Base-by-base conservation (phyloP, 2,113 vertebrate genomes). In the Capreolus pygargus region DNA sequence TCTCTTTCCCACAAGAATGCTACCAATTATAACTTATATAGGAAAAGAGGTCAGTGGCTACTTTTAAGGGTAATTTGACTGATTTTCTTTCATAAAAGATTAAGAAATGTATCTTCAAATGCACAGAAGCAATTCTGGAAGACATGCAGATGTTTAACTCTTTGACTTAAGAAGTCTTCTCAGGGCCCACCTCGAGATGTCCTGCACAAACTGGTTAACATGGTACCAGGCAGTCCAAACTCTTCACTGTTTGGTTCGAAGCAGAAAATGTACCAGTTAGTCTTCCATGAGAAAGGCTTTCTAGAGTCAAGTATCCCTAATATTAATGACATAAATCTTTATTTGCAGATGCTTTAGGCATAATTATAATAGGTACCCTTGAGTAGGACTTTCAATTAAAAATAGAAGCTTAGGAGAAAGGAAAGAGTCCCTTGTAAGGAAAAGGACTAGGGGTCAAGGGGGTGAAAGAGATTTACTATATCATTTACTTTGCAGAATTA, bases 41-140 rank as follows among this genome's bases (percentile, higher is more conserved):
- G 57, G 52, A 52, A 84, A 84, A 39, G 8, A 86, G 23, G 43
- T 4, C 52, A 84, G 27, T 47, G 60, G 6, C 3, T 90, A 60
- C 74, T 95, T 93, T 95, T 30, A 96, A 78, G 21, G 61, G 7
- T 47, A 54, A 81, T 95, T 95, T 94, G 39, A 19, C 45, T 57
- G 17, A 39, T 67, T 54, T 93, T 85, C 39, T 76, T 93, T 87
- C 13, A 3, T 81, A 64, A 82, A 89, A 84, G 57, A 43, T 33
- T 58, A 83, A 27, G 58, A 7, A 50, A 36, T 76, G 47, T 55
- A 43, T 89, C 36, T 94, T 88, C 70, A 96, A 91, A 86, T 57
- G 13, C 23, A 76, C 57, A 87, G n/a, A 94, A 94, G 25, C 43
- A 79, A 92, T 74, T 70, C 78, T 8, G 25, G 28, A 85, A 97